Percentiles rank a stretch among this genome's conserved stretches.
Conservation (phyloP, 2,113 vertebrate species). For the Hippotragus niger region DNA sequence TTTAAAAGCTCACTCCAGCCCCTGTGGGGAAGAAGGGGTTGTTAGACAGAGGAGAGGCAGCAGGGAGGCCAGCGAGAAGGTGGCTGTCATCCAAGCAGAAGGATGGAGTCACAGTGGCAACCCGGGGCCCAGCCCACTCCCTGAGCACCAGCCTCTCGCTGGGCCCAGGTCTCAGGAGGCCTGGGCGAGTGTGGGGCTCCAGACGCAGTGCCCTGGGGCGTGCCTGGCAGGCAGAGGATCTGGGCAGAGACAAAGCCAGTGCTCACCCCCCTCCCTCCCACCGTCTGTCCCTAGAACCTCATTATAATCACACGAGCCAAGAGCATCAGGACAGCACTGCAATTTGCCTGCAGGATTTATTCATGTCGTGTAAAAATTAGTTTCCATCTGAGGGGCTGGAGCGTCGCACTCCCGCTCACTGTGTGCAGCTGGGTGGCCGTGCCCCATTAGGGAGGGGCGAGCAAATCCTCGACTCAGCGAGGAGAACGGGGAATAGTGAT, state of each 20-base stretch:
- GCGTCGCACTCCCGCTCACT: accelerated
- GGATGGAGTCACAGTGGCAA: not conserved
- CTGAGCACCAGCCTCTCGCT: not conserved
- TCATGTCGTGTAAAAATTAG: slow-evolving; percentile 32
- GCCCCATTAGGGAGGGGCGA: not conserved
- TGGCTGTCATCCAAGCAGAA: not conserved
- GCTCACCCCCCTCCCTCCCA: not conserved
- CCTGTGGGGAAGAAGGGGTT: not conserved
- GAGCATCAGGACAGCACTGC: not conserved
- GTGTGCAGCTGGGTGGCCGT: not conserved
- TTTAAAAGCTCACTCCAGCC: not conserved
- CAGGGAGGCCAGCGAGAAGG: not conserved
- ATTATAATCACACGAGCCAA: not conserved
- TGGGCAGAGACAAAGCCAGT: not conserved
- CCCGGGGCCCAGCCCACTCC: not conserved
- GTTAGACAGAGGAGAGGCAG: not conserved
- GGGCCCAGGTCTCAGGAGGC: not conserved
- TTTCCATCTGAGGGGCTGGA: not conserved
- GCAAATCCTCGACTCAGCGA: not conserved
- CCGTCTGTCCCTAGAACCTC: not conserved
- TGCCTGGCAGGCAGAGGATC: not conserved
- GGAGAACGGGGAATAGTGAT: not conserved
- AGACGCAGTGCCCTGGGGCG: accelerated
- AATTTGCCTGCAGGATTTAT: slow-evolving; percentile 51
- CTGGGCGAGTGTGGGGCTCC: not conserved